Evolutionary conservation across 92 coral and sea anemone genomes (phyloP), one percentile per base, ranked within the genome.

Genomic region (Paramuricea clavata): DNA sequence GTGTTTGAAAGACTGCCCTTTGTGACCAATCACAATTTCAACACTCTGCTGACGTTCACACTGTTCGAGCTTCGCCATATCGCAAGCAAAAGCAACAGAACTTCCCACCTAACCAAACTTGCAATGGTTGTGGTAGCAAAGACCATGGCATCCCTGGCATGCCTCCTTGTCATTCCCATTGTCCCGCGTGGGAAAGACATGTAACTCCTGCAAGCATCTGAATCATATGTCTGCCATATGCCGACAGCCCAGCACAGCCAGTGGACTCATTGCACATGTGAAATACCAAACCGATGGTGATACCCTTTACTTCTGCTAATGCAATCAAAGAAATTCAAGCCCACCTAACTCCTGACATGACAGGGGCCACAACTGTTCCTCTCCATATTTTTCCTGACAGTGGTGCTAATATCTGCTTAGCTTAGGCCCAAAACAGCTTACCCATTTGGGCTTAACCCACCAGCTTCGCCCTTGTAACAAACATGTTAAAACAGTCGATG

Each of bases 201-300:
- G 77, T 36, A n/a, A 7, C 77, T 71, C 26, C 47, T 71, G 47
- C 43, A 31, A 31, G 12, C 77, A 8, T n/a, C 47, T 11, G 27
- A 71, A 31, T n/a, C 77, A 31, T n/a, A 71, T 71, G 43, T 36
- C 77, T 2, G 77, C 12, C 3, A n/a, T 71, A 5, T 71, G 77
- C 77, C 16, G 77, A 32, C 77, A 71, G 27, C 77, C 77, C 77
- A 71, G 77, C 77, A 71, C 77, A 32, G 77, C 77, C 50, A 6
- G 77, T 6, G 77, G 49, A 31, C 77, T 71, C 12, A 10, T 71
- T 35, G 77, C 49, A 6, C 77, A 71, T 35, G 77, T 71, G 47
- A 30, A 71, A n/a, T 39, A 71, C 77, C 8, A 71, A 5, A 12
- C 77, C 50, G 47, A 71, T 15, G 21, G 12, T 10, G 77, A 71